These are phyloP conservation scores for Spodoptera frugiperda DNA, from an alignment of 1,140 invertebrate genomes.

Conservation along the genomic window DNA sequence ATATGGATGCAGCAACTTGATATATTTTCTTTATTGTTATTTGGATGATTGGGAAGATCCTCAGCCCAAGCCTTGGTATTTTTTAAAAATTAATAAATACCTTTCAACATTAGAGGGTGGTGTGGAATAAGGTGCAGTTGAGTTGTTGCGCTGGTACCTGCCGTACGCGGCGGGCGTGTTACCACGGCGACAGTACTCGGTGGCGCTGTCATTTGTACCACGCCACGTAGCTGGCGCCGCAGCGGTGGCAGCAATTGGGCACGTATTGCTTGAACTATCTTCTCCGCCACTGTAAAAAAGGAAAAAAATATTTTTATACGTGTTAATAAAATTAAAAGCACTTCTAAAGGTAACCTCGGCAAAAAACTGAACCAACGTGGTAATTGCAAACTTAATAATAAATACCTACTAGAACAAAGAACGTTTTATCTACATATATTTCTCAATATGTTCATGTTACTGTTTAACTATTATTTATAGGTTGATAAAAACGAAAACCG, in stretches of 20 bases:
- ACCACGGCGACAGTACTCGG: slow-evolving; percentile 79
- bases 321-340: no score
- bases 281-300: slow-evolving; percentile 70
- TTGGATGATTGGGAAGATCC: no score
- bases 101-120: slow-evolving; percentile 79
- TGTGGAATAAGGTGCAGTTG: slow-evolving; percentile 79
- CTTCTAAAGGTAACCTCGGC: no score
- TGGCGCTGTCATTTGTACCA: slow-evolving; percentile 79
- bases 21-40: not conserved
- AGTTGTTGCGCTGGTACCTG: slow-evolving; percentile 83
- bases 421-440: no score
- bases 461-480: no score
- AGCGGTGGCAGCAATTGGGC: slow-evolving; percentile 84
- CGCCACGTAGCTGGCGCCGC: slow-evolving; percentile 79
- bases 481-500: no score
- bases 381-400: no score
- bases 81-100: slow-evolving; percentile 55
- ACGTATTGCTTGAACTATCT: slow-evolving; percentile 79
- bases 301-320: not conserved
- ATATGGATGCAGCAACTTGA: not conserved
- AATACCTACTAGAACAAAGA: no score
- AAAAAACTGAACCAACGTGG: no score
- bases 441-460: no score
- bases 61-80: no score
- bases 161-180: slow-evolving; percentile 81